These are phyloP conservation scores for Amphiduros pacificus DNA, from an alignment of 2,888 invertebrate genomes.

Conservation along the genomic window DNA sequence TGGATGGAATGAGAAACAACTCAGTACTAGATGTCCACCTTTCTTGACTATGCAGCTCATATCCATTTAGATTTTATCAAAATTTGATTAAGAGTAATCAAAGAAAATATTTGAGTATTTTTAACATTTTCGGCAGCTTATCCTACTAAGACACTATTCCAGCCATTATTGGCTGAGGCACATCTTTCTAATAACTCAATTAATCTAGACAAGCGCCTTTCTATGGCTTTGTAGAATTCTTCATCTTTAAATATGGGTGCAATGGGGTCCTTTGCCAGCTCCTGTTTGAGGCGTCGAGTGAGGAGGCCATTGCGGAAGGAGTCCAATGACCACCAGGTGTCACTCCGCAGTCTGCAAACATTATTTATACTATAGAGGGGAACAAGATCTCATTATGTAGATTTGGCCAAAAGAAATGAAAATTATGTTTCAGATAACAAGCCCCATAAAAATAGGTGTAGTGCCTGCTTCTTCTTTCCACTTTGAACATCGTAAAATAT, in stretches of 20 bases:
- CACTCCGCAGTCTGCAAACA: conserved; percentile 23
- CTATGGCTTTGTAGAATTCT: conserved; percentile 19
- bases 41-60: no score
- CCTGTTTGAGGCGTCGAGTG: conserved; percentile 6
- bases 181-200: conserved; percentile 23
- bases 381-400: no score
- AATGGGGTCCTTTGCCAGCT: conserved; percentile 23
- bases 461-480: background rate
- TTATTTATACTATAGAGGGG: no score
- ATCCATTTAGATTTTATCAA: no score
- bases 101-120: no score
- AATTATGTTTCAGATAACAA: background rate
- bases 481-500: no score
- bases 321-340: conserved; percentile 25
- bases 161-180: conserved; percentile 24
- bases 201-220: conserved; percentile 22
- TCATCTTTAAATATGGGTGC: conserved; percentile 25
- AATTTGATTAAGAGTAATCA: no score
- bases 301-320: conserved; percentile 9
- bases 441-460: background rate
- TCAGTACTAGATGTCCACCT: no score
- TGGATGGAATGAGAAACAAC: no score
- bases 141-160: background rate
- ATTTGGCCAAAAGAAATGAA: background rate
- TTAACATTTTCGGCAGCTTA: no score